Conservation (phyloP, 2,888 invertebrate species). For the Creontiades dilutus region DNA sequence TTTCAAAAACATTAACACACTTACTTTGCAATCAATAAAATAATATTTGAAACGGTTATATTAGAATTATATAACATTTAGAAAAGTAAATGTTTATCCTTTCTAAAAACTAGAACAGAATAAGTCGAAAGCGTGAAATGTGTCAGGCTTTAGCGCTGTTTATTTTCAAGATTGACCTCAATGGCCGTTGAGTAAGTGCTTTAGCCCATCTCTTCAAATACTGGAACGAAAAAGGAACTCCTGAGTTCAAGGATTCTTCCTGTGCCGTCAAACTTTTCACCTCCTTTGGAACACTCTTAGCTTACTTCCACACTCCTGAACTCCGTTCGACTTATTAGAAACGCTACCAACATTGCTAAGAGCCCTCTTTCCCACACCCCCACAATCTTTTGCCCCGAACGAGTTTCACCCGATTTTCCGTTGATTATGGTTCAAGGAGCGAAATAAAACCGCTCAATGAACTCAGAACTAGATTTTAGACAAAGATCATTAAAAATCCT, state of each 20-base stretch:
- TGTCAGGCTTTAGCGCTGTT: background rate
- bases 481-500: too few species aligned
- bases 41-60: too few species aligned
- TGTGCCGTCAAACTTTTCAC: conserved; percentile 6
- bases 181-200: conserved; percentile 33
- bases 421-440: background rate
- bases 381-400: background rate
- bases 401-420: background rate
- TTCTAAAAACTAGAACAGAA: too few species aligned
- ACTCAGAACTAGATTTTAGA: background rate
- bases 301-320: conserved; percentile 22
- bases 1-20: too few species aligned
- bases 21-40: too few species aligned
- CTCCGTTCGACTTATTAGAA: conserved; percentile 21
- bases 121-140: background rate
- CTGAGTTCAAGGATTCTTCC: background rate
- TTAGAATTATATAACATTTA: too few species aligned
- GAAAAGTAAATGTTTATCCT: too few species aligned
- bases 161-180: conserved; percentile 19
- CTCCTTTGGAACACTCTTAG: conserved; percentile 24
- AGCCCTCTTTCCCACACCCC: background rate
- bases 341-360: conserved; percentile 15
- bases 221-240: conserved; percentile 29
- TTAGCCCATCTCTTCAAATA: conserved; percentile 16
- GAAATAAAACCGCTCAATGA: background rate